Evolutionary conservation across 1,140 invertebrate species (phyloP), one percentile per base, ranked within the genome.

Genomic region (Orchesella cincta): DNA sequence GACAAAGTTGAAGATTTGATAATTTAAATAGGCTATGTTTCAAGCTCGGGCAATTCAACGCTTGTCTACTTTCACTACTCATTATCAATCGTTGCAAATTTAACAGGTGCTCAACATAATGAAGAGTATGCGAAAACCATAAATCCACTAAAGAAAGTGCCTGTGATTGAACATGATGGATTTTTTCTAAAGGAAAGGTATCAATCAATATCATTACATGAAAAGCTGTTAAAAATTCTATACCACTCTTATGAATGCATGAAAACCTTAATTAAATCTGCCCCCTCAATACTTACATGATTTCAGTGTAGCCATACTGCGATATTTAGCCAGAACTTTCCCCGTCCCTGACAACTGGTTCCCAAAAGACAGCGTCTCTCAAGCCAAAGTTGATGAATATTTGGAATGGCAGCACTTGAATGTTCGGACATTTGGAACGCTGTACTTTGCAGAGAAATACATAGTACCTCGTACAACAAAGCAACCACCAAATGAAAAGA

Each of bases 331-430:
- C 16, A 83, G 86, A 67, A 87, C 89, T 83, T 87, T 87, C 78
- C 82, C 84, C 34, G 84, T 92, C 1, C 83, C 86, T 0, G 89
- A 92, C 81, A 86, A 91, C 54, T 92, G 91, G 88, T 96, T 93
- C 84, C 93, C 93, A 3, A 88, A 86, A 79, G 90, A 93, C 72
- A 88, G 86, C 26, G 86, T 90, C 78, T 81, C 85, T 20, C 90
- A 90, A 85, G 92, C 93, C 0, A 87, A 87, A 77, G 90, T 95
- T 1, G 93, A 96, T 82, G 93, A 96, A 85, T 96, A 92, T 83
- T 86, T 95, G 52, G 91, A 93, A 85, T 97, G 94, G 93, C 94
- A 97, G 78, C 94, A 97, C 83, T 83, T 90, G 5, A 92, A 92
- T 74, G 87, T 91, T 0, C 87, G 94, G 77, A 76, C 89, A 0